Evolutionary conservation across 2,888 invertebrate species (phyloP).

Genomic region (Ectemnius lituratus): DNA sequence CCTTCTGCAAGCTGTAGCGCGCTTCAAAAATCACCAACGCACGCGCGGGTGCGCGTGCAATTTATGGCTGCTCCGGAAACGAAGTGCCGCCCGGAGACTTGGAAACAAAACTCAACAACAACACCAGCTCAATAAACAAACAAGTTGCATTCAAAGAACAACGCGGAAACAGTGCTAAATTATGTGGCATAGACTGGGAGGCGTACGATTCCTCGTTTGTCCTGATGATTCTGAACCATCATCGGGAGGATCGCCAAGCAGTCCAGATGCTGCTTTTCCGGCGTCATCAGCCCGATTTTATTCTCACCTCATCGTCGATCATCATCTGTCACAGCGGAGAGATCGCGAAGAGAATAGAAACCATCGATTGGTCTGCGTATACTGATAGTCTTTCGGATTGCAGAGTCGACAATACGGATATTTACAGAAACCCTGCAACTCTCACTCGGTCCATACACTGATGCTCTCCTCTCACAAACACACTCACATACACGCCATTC

Average conservation of each 20-base stretch:
- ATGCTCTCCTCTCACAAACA: constrained; percentile 14
- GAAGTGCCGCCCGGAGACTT: constrained; percentile 5
- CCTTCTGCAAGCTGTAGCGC: constrained; percentile 10
- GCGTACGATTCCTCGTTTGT: constrained; percentile 14
- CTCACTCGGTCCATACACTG: constrained; percentile 28
- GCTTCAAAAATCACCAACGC: neutral
- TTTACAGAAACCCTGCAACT: constrained; percentile 63
- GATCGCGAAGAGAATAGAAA: constrained; percentile 44
- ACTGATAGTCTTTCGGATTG: constrained; percentile 57
- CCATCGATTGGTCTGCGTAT: constrained; percentile 60
- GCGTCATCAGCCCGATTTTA: neutral
- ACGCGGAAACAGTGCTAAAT: neutral
- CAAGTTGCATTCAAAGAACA: neutral
- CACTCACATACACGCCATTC: constrained; percentile 24
- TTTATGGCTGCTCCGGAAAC: constrained; percentile 2
- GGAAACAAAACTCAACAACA: constrained; percentile 5
- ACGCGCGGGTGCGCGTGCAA: constrained; percentile 6
- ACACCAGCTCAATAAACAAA: neutral
- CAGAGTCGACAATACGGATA: constrained; percentile 59
- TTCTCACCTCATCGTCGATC: constrained; percentile 32
- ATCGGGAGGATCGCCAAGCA: neutral
- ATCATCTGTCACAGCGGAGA: constrained; percentile 1
- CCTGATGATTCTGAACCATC: neutral
- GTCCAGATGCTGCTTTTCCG: no score
- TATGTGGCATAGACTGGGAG: neutral